Conservation (phyloP, 2,888 invertebrate species). For the Hypolimnas misippus region DNA sequence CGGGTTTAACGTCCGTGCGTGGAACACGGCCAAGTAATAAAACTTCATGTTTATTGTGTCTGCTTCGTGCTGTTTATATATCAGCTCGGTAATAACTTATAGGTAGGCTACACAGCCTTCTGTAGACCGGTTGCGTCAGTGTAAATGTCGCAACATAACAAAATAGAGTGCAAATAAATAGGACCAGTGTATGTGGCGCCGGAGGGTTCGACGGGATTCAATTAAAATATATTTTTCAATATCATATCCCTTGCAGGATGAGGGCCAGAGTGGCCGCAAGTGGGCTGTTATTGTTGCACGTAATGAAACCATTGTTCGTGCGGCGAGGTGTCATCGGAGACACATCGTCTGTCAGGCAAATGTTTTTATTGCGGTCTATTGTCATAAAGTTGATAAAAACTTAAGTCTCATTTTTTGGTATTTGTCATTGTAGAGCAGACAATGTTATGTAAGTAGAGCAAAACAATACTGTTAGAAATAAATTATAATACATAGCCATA, state of each 20-base stretch:
- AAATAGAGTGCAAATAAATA: slow-evolving; percentile 45
- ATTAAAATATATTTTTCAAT: slow-evolving; percentile 59
- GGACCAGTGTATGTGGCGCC: slow-evolving; percentile 25
- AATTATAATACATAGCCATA: slow-evolving; percentile 8
- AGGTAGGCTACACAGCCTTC: slow-evolving; percentile 52
- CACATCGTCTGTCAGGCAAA: slow-evolving; percentile 66
- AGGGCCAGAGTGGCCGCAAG: slow-evolving; percentile 49
- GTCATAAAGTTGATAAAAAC: slow-evolving; percentile 46
- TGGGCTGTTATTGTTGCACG: slow-evolving; percentile 70
- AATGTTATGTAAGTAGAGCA: neutral
- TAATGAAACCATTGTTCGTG: slow-evolving; percentile 75
- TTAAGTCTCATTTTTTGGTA: slow-evolving; percentile 2
- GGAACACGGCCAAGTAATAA: slow-evolving; percentile 83
- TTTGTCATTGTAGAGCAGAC: slow-evolving; percentile 7
- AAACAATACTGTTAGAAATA: neutral
- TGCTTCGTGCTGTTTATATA: slow-evolving; percentile 68
- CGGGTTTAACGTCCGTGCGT: slow-evolving; percentile 76
- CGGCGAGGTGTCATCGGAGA: slow-evolving; percentile 65
- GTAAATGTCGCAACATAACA: slow-evolving; percentile 44
- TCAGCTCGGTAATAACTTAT: slow-evolving; percentile 48
- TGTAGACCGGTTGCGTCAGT: slow-evolving; percentile 53
- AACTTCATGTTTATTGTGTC: slow-evolving; percentile 80
- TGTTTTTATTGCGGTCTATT: slow-evolving; percentile 64
- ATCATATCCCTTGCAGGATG: slow-evolving; percentile 46
- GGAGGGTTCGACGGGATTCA: slow-evolving; percentile 49